Evolutionary conservation across 2,797 vertebrate genomes (phyloP).

Genomic region (Alca torda): DNA sequence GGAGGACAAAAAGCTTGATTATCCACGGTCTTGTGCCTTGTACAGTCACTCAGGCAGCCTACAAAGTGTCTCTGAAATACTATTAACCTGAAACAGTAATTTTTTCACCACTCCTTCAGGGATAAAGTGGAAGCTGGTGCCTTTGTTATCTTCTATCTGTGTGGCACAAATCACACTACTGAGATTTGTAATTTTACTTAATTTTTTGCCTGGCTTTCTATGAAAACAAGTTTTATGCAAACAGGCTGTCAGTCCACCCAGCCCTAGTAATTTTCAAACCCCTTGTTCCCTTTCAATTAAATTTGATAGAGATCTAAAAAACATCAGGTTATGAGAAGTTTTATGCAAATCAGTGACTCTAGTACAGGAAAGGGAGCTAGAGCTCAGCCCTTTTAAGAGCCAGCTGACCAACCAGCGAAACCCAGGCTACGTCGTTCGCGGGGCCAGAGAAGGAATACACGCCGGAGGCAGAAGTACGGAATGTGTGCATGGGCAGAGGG

Average conservation of each 20-base stretch:
- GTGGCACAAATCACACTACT: background rate
- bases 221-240: background rate
- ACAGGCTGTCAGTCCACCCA: background rate
- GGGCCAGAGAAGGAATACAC: background rate
- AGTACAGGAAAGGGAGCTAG: rapidly evolving
- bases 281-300: background rate
- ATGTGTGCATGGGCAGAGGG: background rate
- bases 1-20: background rate
- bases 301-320: background rate
- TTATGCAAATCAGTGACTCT: background rate
- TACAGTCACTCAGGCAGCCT: background rate
- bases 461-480: rapidly evolving
- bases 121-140: background rate
- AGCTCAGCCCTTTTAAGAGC: background rate
- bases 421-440: background rate
- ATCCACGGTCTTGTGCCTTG: background rate
- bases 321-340: background rate
- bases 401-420: background rate
- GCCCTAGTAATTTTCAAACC: background rate
- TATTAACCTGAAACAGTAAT: background rate
- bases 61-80: background rate
- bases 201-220: background rate
- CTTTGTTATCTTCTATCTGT: background rate
- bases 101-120: background rate
- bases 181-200: background rate